Evolutionary conservation across 2,888 invertebrate genomes (phyloP).

Genomic region (Ectemnius continuus): DNA sequence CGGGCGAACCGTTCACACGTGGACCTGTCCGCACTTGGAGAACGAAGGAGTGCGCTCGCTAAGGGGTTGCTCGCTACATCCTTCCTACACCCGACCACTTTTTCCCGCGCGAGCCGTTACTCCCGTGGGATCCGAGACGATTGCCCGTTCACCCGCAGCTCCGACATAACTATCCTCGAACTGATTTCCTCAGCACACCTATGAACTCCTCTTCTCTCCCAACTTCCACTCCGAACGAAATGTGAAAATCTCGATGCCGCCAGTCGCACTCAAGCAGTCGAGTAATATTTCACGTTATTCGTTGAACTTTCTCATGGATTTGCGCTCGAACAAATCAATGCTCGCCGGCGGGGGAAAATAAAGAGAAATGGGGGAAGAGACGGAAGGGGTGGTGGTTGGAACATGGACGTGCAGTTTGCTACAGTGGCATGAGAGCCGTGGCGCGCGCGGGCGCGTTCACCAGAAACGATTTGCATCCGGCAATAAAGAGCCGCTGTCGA

Average conservation of each 20-base stretch:
- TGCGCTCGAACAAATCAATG: slow-evolving; percentile 26
- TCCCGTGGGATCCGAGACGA: slow-evolving; percentile 19
- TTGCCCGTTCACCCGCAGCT: neutral
- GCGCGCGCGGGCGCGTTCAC: slow-evolving; percentile 46
- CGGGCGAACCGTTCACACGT: slow-evolving; percentile 1
- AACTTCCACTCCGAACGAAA: neutral
- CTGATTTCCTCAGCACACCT: neutral
- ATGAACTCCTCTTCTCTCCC: neutral
- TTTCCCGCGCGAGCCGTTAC: slow-evolving; percentile 19
- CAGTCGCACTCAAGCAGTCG: slow-evolving; percentile 7
- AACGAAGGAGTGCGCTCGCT: slow-evolving; percentile 5
- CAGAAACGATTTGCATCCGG: slow-evolving; percentile 66
- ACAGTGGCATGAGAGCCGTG: slow-evolving; percentile 59
- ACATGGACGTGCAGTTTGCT: slow-evolving; percentile 21
- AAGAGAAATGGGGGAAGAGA: neutral
- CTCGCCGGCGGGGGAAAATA: neutral
- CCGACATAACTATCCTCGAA: neutral
- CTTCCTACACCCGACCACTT: slow-evolving; percentile 37
- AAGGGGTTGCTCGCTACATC: slow-evolving; percentile 31
- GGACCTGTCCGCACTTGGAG: slow-evolving; percentile 27
- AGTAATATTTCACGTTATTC: slow-evolving; percentile 23
- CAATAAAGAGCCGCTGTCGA: slow-evolving; percentile 69
- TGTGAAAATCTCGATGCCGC: slow-evolving; percentile 24
- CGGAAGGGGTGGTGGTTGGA: neutral
- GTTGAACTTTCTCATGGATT: slow-evolving; percentile 39